Percentiles rank a stretch among this genome's conserved stretches.
These are phyloP conservation scores for Phortica magna DNA, from an alignment of 2,888 invertebrate species.

Conservation along the genomic window DNA sequence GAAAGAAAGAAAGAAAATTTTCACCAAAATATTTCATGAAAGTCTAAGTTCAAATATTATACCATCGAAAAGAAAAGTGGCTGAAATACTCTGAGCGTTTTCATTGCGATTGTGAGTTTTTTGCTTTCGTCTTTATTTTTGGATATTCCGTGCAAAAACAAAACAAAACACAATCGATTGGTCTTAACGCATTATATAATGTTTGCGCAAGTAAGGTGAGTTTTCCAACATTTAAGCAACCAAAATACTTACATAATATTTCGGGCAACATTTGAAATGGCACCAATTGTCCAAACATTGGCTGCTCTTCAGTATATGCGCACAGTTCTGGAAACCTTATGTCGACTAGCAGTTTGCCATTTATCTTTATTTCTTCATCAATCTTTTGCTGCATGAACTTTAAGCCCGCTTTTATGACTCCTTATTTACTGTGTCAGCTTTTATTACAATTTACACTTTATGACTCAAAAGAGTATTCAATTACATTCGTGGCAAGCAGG, in stretches of 20 bases:
- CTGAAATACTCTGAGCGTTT: constrained; percentile 9
- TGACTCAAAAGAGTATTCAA: neutral
- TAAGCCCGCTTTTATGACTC: neutral
- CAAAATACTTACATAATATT: too few species aligned
- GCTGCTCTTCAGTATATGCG: too few species aligned
- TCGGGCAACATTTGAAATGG: too few species aligned
- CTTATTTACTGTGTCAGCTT: neutral
- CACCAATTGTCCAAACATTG: too few species aligned
- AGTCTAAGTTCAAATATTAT: neutral
- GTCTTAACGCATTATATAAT: constrained; percentile 69
- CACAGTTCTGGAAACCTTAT: neutral
- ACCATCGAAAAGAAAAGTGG: constrained; percentile 26
- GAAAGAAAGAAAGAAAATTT: neutral
- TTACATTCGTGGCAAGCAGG: neutral
- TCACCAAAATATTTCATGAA: neutral
- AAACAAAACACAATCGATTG: constrained; percentile 56
- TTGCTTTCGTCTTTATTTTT: constrained; percentile 36
- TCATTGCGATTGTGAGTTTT: constrained; percentile 18
- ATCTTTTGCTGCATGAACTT: neutral
- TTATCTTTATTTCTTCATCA: neutral
- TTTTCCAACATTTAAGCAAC: constrained; percentile 30
- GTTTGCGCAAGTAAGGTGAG: constrained; percentile 72
- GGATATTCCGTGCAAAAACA: constrained; percentile 36
- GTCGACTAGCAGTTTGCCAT: neutral
- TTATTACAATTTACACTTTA: neutral